Percentiles rank a stretch among this genome's conserved stretches.
These are phyloP conservation scores for Herpetotheres cachinnans DNA, from an alignment of 2,113 vertebrate genomes.

Conservation along the genomic window DNA sequence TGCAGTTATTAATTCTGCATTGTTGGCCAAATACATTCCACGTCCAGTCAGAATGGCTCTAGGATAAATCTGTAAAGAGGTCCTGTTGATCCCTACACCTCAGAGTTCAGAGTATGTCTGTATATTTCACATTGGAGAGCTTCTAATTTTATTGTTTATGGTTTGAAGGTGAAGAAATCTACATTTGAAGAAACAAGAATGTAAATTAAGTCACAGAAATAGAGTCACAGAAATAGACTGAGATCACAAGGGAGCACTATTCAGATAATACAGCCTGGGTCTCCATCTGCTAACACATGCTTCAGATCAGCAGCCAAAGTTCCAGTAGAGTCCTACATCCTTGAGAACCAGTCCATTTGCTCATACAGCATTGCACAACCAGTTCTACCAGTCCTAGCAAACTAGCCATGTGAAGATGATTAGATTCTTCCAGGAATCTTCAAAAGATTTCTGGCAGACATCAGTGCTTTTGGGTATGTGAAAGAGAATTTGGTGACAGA, in stretches of 20 bases:
- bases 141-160: neutral
- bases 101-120: neutral
- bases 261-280: neutral
- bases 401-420: neutral
- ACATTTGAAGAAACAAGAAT: neutral
- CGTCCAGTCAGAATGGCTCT: neutral
- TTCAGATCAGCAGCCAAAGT: neutral
- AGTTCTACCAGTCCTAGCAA: neutral
- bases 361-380: neutral
- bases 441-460: conserved; percentile 6
- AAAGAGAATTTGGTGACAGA: neutral
- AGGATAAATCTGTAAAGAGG: neutral
- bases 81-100: neutral
- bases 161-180: neutral
- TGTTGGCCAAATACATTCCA: neutral
- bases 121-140: neutral
- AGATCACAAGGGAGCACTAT: neutral
- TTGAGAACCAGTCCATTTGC: neutral
- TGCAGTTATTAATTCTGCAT: neutral
- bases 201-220: neutral
- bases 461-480: neutral
- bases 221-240: neutral
- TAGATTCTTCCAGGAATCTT: neutral
- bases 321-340: neutral
- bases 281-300: neutral